Evolutionary conservation across 2,797 vertebrate species (phyloP), one percentile per base, ranked within the genome.

Genomic region (Cuniculus paca): DNA sequence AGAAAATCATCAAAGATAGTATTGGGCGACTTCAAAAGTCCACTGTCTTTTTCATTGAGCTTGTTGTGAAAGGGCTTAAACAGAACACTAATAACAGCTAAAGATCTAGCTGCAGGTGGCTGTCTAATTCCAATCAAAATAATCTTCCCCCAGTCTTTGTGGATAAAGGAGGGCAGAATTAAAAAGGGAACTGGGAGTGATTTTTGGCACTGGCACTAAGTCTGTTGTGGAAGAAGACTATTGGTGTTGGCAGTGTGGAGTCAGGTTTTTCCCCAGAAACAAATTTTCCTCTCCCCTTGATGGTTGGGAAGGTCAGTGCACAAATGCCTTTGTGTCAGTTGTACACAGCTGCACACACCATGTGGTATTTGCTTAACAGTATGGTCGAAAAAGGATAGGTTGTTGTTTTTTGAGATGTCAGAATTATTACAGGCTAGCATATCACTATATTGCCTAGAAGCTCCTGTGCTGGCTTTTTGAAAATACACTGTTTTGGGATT

Each of bases 91-190:
- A 97, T 97, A 97, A 90, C 95, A 96, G 95, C 96, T 96, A 96
- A 97, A 95, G 94, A 96, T 58, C 72, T 90, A 97, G 80, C 98
- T 98, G 98, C 98, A 98, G 98, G 98, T 98, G 97, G 98, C 97
- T 98, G 98, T 98, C 98, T 98, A 98, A 98, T 98, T 98, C 98
- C 96, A 98, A 98, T 98, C 97, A 98, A 98, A 98, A 98, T 98
- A 92, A 97, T 98, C 88, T 98, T 91, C 56, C 97, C 95, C 95
- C 93, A 95, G 92, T 91, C 95, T 96, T 94, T 34, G 54, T 82
- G 90, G 75, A 95, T 98, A 97, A 98, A 97, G 88, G 92, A 98
- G 72, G 79, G 81, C 97, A 97, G 95, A 96, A 97, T 98, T 98
- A 96, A 96, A 97, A 94, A 92, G 93, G 84, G 94, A 95, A 90